phyloP scores from a whole-genome alignment of 2,888 invertebrate species.

The Philopedon plagiatum region DNA sequence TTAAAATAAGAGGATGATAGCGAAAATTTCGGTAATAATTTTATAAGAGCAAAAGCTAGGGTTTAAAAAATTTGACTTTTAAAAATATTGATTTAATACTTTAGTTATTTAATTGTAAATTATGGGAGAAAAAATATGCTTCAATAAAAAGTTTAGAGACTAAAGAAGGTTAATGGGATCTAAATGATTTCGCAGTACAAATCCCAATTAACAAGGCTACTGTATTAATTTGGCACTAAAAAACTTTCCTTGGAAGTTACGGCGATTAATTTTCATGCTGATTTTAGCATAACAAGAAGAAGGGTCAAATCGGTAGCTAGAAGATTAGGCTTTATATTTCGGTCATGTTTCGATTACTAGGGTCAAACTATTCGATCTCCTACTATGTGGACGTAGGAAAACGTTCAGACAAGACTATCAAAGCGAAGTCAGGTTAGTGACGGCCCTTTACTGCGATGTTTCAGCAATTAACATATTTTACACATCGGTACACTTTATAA shows the following conservation, averaged over 20 bases:
- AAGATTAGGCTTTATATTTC: slow-evolving; percentile 31
- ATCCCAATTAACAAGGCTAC: neutral
- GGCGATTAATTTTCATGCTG: slow-evolving; percentile 11
- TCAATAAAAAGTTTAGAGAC: neutral
- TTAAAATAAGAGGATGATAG: neutral
- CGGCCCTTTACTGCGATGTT: slow-evolving; percentile 29
- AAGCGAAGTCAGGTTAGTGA: slow-evolving; percentile 34
- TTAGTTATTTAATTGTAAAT: no score
- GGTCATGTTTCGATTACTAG: slow-evolving; percentile 26
- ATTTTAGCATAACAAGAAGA: slow-evolving; percentile 10
- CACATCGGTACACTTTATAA: slow-evolving; percentile 44
- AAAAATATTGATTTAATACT: neutral
- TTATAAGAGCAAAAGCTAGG: neutral
- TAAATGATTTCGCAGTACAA: neutral
- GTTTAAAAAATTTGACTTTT: neutral
- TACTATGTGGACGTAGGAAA: slow-evolving; percentile 26
- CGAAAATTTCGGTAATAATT: neutral
- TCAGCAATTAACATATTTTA: slow-evolving; percentile 47
- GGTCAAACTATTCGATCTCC: slow-evolving; percentile 25
- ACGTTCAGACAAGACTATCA: slow-evolving; percentile 33
- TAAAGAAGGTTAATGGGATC: neutral
- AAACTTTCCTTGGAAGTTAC: slow-evolving; percentile 2
- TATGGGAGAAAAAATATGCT: no score
- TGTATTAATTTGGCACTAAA: slow-evolving; percentile 2
- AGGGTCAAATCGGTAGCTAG: slow-evolving; percentile 24